phyloP scores from a whole-genome alignment of 2,888 invertebrate genomes.

The Rotaria sp. region DNA sequence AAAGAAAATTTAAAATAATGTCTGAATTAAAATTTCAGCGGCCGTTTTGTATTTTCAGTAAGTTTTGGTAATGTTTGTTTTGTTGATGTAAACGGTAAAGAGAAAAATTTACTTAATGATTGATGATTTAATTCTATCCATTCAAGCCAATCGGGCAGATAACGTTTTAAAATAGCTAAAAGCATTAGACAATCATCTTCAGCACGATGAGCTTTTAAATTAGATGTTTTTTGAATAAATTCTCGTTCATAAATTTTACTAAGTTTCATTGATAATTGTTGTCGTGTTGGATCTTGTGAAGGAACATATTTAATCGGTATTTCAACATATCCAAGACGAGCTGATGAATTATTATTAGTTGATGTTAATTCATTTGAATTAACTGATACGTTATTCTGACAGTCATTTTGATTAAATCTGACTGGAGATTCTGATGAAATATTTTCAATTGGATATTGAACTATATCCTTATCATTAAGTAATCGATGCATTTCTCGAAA shows the following conservation, averaged over 20 bases:
- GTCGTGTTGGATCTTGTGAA: background rate
- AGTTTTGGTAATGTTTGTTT: background rate
- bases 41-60: background rate
- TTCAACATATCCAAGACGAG: background rate
- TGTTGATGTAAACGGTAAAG: background rate
- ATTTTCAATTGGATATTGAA: background rate
- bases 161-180: background rate
- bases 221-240: background rate
- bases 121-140: background rate
- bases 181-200: conserved; percentile 5
- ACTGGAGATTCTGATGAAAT: background rate
- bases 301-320: background rate
- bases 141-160: background rate
- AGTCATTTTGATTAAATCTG: background rate
- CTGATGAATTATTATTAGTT: background rate
- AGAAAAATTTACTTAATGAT: background rate
- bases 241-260: background rate
- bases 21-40: no score
- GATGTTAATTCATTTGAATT: background rate
- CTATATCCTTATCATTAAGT: background rate
- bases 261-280: background rate
- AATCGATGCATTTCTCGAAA: background rate
- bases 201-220: conserved; percentile 1
- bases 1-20: no score
- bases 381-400: background rate